Evolutionary conservation across 2,797 vertebrate species (phyloP).

Genomic region (Leucoraja ocellata): DNA sequence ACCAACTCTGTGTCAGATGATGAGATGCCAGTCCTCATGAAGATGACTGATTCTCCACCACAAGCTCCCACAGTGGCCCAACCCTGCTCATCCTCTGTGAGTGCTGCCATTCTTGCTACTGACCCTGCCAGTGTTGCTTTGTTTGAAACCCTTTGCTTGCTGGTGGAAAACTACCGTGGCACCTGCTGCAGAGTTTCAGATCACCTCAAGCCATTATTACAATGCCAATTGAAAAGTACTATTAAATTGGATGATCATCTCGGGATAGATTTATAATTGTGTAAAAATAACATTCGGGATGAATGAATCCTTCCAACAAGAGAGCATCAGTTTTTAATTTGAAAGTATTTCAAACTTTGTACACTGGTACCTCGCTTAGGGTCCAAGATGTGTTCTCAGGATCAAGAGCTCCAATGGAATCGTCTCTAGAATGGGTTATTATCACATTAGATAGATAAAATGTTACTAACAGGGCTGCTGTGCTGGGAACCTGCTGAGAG

Average conservation of each 20-base stretch:
- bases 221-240: neutral
- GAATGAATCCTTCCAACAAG: neutral
- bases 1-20: constrained; percentile 62
- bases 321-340: neutral
- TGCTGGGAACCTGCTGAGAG: no score
- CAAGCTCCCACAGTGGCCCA: constrained; percentile 62
- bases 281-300: neutral
- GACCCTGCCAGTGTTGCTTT: constrained; percentile 47
- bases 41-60: constrained; percentile 63
- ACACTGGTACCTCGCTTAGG: neutral
- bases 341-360: neutral
- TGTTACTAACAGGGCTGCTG: no score
- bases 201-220: neutral
- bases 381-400: no score
- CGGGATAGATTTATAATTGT: neutral
- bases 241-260: no score
- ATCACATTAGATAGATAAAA: no score
- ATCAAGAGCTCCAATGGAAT: no score
- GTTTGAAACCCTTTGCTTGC: constrained; percentile 59
- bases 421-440: no score
- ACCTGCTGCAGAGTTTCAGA: neutral
- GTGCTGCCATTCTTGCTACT: constrained; percentile 59
- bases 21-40: constrained; percentile 67
- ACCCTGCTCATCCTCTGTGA: constrained; percentile 68
- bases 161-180: neutral